Percentiles rank a stretch among this genome's conserved stretches.
phyloP scores from a whole-genome alignment of 2,888 invertebrate genomes.

The Didymodactylos carnosus region DNA sequence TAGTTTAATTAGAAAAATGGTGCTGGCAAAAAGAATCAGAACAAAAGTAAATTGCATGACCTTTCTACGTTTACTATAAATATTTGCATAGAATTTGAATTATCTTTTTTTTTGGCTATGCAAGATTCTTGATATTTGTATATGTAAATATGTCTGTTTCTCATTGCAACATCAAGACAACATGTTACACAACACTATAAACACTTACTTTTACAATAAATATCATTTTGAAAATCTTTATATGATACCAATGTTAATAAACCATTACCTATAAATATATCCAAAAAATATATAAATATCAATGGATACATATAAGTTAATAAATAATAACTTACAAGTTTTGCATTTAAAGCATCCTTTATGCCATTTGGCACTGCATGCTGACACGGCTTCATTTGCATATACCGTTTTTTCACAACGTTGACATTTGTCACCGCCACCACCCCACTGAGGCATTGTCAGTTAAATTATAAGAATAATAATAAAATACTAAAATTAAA shows the following conservation, averaged over 20 bases:
- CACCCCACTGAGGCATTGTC: slow-evolving; percentile 8
- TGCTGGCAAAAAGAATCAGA: too few relatives aligned
- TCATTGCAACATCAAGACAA: too few relatives aligned
- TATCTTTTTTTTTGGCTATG: too few relatives aligned
- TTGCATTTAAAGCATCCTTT: slow-evolving; percentile 17
- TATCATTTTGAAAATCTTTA: slow-evolving; percentile 11
- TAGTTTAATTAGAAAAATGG: too few relatives aligned
- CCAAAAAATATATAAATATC: background rate
- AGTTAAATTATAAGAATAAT: background rate
- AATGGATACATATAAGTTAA: background rate
- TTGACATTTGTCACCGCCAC: slow-evolving; percentile 15
- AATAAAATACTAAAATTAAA: background rate
- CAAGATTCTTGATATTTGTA: too few relatives aligned
- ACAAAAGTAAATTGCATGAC: too few relatives aligned
- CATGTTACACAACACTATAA: too few relatives aligned
- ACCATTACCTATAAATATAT: background rate
- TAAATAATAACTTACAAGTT: slow-evolving; percentile 1
- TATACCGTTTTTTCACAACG: slow-evolving; percentile 14
- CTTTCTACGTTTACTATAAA: too few relatives aligned
- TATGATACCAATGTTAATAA: background rate
- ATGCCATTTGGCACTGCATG: slow-evolving; percentile 14
- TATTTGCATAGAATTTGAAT: background rate
- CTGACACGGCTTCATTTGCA: slow-evolving; percentile 9
- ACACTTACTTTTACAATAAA: slow-evolving; percentile 3
- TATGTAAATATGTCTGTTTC: too few relatives aligned